Percentiles rank a stretch among this genome's conserved stretches.
These are phyloP conservation scores for Neuroterus valhalla DNA, from an alignment of 1,140 invertebrate species.

Conservation along the genomic window DNA sequence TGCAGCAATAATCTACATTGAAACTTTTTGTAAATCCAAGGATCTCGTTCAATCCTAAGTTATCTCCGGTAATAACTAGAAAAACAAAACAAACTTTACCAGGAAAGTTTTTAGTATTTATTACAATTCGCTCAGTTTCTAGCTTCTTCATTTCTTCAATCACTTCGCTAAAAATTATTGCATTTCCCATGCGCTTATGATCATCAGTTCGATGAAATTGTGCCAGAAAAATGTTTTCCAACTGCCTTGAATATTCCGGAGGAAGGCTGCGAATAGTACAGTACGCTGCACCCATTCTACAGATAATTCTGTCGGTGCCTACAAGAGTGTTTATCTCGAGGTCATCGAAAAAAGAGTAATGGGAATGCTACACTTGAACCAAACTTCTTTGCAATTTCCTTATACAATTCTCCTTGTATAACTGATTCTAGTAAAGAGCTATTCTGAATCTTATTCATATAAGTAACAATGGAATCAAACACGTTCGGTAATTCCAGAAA, in stretches of 20 bases:
- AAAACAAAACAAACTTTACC: conserved; percentile 15
- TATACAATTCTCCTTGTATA: not conserved
- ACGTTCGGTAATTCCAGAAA: conserved; percentile 21
- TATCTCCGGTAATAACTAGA: conserved; percentile 2
- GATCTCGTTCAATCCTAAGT: conserved; percentile 17
- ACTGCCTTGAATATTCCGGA: not conserved
- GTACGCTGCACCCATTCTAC: conserved; percentile 18
- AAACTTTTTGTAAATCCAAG: conserved; percentile 10
- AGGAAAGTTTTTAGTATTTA: not conserved
- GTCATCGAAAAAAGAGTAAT: not conserved
- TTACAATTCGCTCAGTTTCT: not conserved
- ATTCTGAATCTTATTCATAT: not conserved
- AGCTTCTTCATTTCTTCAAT: not conserved
- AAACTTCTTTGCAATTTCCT: not conserved
- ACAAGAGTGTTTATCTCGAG: conserved; percentile 3
- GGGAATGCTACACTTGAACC: not conserved
- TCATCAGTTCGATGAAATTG: conserved; percentile 20
- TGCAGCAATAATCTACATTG: conserved; percentile 10
- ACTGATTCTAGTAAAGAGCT: not conserved
- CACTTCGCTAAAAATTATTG: not conserved
- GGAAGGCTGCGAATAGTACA: conserved; percentile 5
- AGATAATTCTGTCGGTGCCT: not conserved
- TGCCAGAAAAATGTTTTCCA: conserved; percentile 21
- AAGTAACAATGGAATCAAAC: conserved; percentile 1
- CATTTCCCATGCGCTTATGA: conserved; percentile 7